phyloP scores from a whole-genome alignment of 2,113 vertebrate genomes.

The Corythornis vintsioides region DNA sequence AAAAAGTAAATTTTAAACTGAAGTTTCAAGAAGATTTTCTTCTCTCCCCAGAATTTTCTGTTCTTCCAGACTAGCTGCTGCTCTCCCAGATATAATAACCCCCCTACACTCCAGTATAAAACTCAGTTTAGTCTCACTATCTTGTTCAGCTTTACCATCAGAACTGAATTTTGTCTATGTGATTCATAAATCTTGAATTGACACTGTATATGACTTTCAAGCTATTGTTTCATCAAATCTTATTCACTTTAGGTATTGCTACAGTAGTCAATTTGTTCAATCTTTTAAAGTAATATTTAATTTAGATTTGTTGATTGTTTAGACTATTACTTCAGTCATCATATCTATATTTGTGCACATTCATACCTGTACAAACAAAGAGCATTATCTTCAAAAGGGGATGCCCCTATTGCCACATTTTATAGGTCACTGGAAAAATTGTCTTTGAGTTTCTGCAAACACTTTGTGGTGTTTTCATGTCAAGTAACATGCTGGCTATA shows the following conservation, averaged over 20 bases:
- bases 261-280: background rate
- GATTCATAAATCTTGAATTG: background rate
- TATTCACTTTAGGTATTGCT: background rate
- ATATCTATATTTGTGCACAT: conserved; percentile 16
- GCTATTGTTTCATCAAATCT: background rate
- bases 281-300: conserved; percentile 20
- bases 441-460: background rate
- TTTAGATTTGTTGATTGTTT: conserved; percentile 13
- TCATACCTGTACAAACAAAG: conserved; percentile 8
- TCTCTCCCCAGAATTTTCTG: background rate
- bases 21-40: background rate
- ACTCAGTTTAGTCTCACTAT: background rate
- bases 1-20: background rate
- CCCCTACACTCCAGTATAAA: rapidly evolving
- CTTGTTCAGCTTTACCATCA: background rate
- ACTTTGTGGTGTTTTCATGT: background rate
- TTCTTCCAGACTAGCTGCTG: background rate
- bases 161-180: background rate
- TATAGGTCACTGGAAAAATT: background rate
- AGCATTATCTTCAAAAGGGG: conserved; percentile 21
- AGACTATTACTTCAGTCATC: background rate
- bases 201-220: background rate
- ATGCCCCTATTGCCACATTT: background rate
- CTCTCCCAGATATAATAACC: background rate
- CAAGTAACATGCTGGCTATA: background rate